Base-by-base conservation (phyloP, 2,113 vertebrate species). In the Grus americana region DNA sequence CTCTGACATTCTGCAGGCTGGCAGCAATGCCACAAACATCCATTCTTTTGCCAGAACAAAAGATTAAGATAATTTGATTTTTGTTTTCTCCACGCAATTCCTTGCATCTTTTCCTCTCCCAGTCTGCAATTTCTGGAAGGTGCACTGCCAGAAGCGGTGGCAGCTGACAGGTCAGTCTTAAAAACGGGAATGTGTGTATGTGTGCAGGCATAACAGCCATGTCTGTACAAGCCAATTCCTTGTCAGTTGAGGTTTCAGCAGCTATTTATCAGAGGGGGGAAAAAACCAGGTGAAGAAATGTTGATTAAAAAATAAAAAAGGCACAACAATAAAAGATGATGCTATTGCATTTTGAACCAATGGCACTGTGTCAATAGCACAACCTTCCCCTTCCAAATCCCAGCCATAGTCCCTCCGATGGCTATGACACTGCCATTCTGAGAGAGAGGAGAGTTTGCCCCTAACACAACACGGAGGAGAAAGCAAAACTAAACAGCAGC, bases 321-420 rank as follows among this genome's bases (percentile, higher is more conserved):
- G 88, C 94, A 93, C 92, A 88, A 57, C 26, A 49, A 72, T 68
- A 87, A 86, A 95, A 93, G 79, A 89, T 85, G 95, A 94, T 81
- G 90, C 93, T 95, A 84, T 50, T 92, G 90, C 88, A 50, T 91
- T 92, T 83, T 86, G 91, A 96, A 95, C 50, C 54, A 86, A 94
- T 76, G 94, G 93, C 70, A 85, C 84, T 66, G 78, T 68, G 83
- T 94, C 92, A 91, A 87, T 10, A 88, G 91, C 89, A 88, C 6
- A 1, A 74, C 71, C 61, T 96, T 81, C 74, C 68, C 63, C 65
- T 72, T 80, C 72, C 75, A 78, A 38, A 58, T 36, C 70, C 44
- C n/a, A 49, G 89, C 54, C 71, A 89, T 2, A 83, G 86, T 74
- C 46, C 24, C 46, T 62, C 68, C 66, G 27, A 8, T 12, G 47